phyloP scores from a whole-genome alignment of 2,113 vertebrate genomes.

The Pantherophis guttatus region DNA sequence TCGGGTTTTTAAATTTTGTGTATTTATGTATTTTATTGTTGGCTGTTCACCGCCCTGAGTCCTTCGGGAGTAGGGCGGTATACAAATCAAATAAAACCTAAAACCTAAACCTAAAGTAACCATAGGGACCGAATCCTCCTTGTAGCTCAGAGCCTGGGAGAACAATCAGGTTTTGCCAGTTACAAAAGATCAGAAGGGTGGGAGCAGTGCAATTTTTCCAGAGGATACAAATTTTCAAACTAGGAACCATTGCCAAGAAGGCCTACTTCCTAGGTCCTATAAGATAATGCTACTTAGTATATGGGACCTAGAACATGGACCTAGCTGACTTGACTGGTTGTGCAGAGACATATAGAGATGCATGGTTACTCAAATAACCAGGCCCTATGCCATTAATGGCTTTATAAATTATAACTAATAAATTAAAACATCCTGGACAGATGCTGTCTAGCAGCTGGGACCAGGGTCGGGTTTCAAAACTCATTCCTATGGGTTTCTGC shows the following conservation, averaged over 20 bases:
- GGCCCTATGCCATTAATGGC: background rate
- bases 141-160: background rate
- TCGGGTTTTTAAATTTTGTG: no score
- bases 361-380: background rate
- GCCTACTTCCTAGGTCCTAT: no score
- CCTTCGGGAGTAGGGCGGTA: no score
- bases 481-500: no score
- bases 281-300: no score
- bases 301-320: no score
- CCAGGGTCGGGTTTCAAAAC: no score
- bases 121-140: background rate
- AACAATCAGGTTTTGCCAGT: background rate
- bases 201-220: background rate
- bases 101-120: no score
- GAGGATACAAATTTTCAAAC: background rate
- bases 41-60: no score
- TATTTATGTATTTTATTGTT: no score
- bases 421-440: background rate
- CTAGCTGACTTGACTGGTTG: background rate
- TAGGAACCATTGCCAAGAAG: background rate
- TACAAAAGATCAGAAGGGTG: background rate
- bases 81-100: no score
- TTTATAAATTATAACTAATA: background rate
- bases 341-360: background rate
- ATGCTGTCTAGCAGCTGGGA: background rate